Evolutionary conservation across 2,888 invertebrate species (phyloP).

Genomic region (Microplitis manilae): DNA sequence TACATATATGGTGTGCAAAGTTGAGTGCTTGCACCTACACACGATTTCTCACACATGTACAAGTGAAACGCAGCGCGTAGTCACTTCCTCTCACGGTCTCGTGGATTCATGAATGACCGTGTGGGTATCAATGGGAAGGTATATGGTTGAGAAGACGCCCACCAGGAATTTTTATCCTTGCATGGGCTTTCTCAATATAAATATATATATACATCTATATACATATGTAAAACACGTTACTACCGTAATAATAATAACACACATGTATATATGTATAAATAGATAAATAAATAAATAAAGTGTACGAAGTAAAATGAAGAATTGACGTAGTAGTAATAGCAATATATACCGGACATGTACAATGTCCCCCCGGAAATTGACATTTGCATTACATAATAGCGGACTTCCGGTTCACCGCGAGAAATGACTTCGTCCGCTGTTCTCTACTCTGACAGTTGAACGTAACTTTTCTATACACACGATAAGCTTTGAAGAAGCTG

Average conservation of each 20-base stretch:
- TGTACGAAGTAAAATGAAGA: constrained; percentile 38
- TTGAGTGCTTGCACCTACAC: constrained; percentile 46
- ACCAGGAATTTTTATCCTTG: constrained; percentile 18
- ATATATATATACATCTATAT: background rate
- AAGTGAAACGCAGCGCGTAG: constrained; percentile 23
- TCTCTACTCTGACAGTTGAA: background rate
- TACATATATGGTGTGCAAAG: constrained; percentile 40
- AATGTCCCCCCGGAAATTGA: constrained; percentile 59
- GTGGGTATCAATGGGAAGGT: constrained; percentile 62
- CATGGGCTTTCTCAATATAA: constrained; percentile 31
- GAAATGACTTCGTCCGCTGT: constrained; percentile 59
- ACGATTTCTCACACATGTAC: constrained; percentile 24
- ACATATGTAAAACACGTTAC: too few species aligned
- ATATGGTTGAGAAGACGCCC: constrained; percentile 22
- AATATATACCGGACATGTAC: constrained; percentile 43
- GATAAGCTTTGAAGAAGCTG: constrained; percentile 55
- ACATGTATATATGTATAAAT: too few species aligned
- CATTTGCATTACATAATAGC: constrained; percentile 68
- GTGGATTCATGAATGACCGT: constrained; percentile 65
- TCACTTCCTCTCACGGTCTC: constrained; percentile 61
- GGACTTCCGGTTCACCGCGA: constrained; percentile 65
- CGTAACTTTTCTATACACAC: constrained; percentile 57
- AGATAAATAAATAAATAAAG: constrained; percentile 42
- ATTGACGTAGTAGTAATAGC: constrained; percentile 32
- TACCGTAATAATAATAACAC: too few species aligned